A percentile compares a stretch with the other conserved stretches of the same genome.
These are phyloP conservation scores for Epizoanthus scotinus DNA, from an alignment of 92 coral and sea anemone genomes.

Conservation along the genomic window DNA sequence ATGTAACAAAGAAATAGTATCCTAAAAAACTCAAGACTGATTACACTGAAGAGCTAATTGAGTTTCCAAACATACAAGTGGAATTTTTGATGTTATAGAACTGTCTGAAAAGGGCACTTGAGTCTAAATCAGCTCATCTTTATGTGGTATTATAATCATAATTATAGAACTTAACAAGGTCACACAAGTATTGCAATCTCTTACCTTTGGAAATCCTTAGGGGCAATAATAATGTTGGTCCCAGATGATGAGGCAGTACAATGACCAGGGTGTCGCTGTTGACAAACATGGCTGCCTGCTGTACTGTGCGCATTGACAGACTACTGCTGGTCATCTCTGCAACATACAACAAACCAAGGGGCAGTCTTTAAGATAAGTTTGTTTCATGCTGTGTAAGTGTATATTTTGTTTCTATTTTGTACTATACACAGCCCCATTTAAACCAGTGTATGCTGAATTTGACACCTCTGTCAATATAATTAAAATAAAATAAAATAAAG, in stretches of 20 bases:
- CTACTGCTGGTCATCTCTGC: conserved; percentile 69
- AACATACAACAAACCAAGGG: conserved; percentile 2
- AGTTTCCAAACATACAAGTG: too few species aligned
- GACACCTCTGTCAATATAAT: too few species aligned
- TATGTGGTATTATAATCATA: not conserved
- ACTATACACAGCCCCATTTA: too few species aligned
- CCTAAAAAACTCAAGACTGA: too few species aligned
- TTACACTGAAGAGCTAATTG: too few species aligned
- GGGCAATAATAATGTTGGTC: conserved; percentile 35
- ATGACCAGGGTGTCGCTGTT: conserved; percentile 77
- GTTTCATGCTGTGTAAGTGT: too few species aligned
- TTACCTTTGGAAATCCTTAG: conserved; percentile 67
- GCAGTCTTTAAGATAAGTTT: not conserved
- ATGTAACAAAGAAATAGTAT: too few species aligned
- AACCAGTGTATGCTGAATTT: too few species aligned
- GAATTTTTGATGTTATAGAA: too few species aligned
- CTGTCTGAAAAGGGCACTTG: not conserved
- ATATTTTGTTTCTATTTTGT: too few species aligned
- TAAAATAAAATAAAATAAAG: too few species aligned
- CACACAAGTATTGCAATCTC: not conserved
- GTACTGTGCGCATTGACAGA: conserved; percentile 50
- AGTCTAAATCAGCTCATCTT: not conserved
- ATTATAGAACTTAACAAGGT: too few species aligned
- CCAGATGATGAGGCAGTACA: conserved; percentile 61
- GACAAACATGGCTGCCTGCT: conserved; percentile 78